phyloP scores from a whole-genome alignment of 2,797 vertebrate genomes.

The Pipistrellus pipistrellus region DNA sequence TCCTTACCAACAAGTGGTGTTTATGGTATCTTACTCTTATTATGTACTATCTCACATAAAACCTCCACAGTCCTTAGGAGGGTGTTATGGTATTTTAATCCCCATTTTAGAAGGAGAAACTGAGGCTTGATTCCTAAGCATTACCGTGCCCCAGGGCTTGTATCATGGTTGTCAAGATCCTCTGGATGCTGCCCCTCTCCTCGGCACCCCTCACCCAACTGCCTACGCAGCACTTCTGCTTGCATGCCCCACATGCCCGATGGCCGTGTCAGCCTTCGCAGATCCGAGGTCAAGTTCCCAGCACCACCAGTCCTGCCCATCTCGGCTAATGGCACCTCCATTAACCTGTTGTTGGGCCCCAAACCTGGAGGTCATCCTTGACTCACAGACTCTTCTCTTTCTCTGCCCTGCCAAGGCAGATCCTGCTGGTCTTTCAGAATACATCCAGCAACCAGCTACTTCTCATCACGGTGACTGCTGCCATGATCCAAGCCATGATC shows the following conservation, averaged over 20 bases:
- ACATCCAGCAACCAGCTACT: background rate
- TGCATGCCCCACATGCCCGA: accelerated
- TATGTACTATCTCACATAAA: background rate
- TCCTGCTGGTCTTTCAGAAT: background rate
- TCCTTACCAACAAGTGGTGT: background rate
- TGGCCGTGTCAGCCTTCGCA: background rate
- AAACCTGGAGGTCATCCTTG: background rate
- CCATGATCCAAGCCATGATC: background rate
- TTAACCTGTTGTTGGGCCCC: background rate
- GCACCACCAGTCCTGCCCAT: background rate
- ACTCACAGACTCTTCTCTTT: background rate
- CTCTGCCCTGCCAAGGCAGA: background rate
- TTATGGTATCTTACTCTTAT: background rate
- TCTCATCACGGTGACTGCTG: background rate
- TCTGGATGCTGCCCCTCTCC: background rate
- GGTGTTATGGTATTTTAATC: background rate
- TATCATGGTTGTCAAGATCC: background rate
- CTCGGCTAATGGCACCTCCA: background rate
- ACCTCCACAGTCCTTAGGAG: background rate
- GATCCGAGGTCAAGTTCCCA: background rate
- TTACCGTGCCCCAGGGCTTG: background rate
- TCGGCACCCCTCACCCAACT: background rate
- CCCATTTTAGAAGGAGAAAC: constrained; percentile 17
- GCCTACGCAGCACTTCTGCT: background rate
- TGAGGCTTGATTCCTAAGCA: background rate